Evolutionary conservation across 2,113 vertebrate species (phyloP).

Genomic region (Serilophus lunatus): DNA sequence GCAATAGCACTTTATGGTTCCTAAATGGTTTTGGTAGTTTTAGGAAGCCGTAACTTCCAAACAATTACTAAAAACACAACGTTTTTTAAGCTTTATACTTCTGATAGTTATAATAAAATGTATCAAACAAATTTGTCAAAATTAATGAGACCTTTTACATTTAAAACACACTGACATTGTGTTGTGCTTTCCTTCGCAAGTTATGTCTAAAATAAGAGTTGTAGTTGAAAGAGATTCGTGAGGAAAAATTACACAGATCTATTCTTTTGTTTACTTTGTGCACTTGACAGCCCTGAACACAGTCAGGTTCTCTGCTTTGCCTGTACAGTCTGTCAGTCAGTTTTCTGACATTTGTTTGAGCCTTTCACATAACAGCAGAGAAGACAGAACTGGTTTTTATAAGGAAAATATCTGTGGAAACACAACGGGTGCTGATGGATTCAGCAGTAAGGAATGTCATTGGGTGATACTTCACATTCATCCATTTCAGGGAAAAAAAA

Average conservation of each 20-base stretch:
- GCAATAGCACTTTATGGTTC: background rate
- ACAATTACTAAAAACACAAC: background rate
- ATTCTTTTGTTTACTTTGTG: slow-evolving; percentile 35
- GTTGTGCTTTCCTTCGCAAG: background rate
- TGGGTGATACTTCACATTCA: background rate
- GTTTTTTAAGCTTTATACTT: background rate
- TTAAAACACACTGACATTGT: background rate
- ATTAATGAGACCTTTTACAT: background rate
- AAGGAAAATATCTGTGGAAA: background rate
- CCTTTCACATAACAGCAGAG: background rate
- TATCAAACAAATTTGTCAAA: background rate
- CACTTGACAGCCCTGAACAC: slow-evolving; percentile 34
- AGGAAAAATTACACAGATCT: slow-evolving; percentile 39
- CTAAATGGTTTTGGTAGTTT: background rate
- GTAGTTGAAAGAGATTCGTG: background rate
- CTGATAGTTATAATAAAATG: background rate
- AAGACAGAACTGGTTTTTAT: background rate
- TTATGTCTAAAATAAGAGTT: background rate
- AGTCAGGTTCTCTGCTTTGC: background rate
- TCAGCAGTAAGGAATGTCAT: background rate
- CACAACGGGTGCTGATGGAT: background rate
- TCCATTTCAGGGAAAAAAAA: background rate
- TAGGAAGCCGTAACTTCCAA: background rate
- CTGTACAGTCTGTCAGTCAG: slow-evolving; percentile 42
- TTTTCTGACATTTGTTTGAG: slow-evolving; percentile 31